Conservation (phyloP, 2,797 vertebrate species). For the Chloroceryle amazona region DNA sequence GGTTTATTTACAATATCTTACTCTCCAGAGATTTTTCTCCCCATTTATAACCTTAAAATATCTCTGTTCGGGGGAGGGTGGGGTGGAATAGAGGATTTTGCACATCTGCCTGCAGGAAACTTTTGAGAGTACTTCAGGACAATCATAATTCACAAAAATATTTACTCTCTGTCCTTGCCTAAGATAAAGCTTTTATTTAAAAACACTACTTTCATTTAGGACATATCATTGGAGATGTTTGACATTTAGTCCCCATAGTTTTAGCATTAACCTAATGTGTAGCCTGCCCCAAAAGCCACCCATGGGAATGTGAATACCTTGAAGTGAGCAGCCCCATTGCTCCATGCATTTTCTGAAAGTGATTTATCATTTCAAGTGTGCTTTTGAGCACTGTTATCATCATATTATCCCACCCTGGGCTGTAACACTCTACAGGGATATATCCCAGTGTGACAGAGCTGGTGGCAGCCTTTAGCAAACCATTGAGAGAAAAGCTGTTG, state of each 20-base stretch:
- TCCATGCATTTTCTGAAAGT: neutral
- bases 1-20: slow-evolving; percentile 52
- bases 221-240: neutral
- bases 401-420: neutral
- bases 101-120: neutral
- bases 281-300: neutral
- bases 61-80: neutral
- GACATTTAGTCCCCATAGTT: neutral
- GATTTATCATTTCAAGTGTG: neutral
- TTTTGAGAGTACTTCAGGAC: neutral
- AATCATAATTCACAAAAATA: neutral
- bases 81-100: too few relatives aligned
- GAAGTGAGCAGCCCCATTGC: neutral
- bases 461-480: neutral
- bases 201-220: neutral
- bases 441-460: neutral
- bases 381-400: neutral
- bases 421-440: neutral
- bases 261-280: neutral
- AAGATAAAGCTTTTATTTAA: neutral
- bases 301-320: rapidly evolving
- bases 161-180: neutral
- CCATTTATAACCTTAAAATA: slow-evolving; percentile 44
- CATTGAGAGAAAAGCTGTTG: neutral
- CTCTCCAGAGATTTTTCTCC: slow-evolving; percentile 27